These are phyloP conservation scores for Pteruthius melanotis DNA, from an alignment of 2,113 vertebrate species.

Conservation along the genomic window DNA sequence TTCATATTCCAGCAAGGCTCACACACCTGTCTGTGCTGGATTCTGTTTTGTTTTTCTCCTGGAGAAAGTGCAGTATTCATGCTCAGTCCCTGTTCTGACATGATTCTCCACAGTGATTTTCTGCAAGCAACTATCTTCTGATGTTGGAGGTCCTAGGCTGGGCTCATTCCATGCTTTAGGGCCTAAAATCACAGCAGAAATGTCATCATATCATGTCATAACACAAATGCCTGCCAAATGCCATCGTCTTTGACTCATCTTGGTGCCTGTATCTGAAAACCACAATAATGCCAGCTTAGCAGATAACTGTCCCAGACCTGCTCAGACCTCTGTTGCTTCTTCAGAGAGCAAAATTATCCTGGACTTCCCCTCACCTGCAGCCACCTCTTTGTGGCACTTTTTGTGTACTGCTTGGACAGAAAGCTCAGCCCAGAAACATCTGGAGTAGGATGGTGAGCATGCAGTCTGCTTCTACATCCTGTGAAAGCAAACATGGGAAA, in stretches of 20 bases:
- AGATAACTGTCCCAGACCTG: neutral
- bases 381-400: neutral
- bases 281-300: neutral
- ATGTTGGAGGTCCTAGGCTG: neutral
- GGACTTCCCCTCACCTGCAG: neutral
- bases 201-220: neutral
- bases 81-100: neutral
- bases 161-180: neutral
- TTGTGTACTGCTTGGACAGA: neutral
- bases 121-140: neutral
- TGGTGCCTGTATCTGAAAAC: neutral
- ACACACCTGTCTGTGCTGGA: slow-evolving; percentile 26
- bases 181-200: neutral
- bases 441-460: neutral
- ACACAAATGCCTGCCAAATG: neutral
- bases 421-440: neutral
- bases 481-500: neutral
- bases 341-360: neutral
- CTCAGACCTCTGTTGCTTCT: neutral
- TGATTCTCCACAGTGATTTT: neutral
- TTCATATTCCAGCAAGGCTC: neutral
- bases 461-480: neutral
- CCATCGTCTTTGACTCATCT: neutral
- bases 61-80: neutral
- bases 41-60: neutral